Conservation (phyloP, 1,140 invertebrate species). For the Microplitis mediator region DNA sequence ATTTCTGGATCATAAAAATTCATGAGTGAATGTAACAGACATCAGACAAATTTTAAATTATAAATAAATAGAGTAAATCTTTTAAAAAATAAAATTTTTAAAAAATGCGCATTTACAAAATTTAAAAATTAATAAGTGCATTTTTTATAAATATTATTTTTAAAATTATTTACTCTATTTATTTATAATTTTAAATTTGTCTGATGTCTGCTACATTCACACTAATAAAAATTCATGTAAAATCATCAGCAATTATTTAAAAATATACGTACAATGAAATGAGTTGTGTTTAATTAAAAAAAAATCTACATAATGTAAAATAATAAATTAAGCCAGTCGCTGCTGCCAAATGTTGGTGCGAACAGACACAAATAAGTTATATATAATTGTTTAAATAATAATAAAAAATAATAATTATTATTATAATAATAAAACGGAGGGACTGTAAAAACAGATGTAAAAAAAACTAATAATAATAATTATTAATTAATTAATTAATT, state of each 20-base stretch:
- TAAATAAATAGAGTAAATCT: no score
- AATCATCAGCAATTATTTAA: slow-evolving; percentile 24
- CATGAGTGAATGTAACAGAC: no score
- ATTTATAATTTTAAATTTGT: slow-evolving; percentile 12
- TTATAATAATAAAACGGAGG: slow-evolving; percentile 35
- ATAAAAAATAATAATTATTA: no score
- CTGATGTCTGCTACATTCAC: no score
- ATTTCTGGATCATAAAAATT: no score
- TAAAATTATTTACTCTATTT: no score
- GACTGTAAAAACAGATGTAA: slow-evolving; percentile 49
- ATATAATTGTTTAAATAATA: slow-evolving; percentile 47
- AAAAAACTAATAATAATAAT: slow-evolving; percentile 42
- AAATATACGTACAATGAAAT: slow-evolving; percentile 20
- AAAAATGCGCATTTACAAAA: no score
- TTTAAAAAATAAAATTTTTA: no score
- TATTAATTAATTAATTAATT: slow-evolving; percentile 55
- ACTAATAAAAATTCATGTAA: no score
- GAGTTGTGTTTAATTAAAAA: slow-evolving; percentile 24
- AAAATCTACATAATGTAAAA: slow-evolving; percentile 34
- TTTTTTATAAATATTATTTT: no score
- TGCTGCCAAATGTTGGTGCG: slow-evolving; percentile 44
- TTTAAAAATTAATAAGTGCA: no score
- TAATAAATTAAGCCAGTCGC: slow-evolving; percentile 49
- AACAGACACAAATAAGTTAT: slow-evolving; percentile 48
- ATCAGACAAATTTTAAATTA: no score